These are phyloP conservation scores for Coluber constrictor DNA, from an alignment of 2,797 vertebrate species.

Conservation along the genomic window DNA sequence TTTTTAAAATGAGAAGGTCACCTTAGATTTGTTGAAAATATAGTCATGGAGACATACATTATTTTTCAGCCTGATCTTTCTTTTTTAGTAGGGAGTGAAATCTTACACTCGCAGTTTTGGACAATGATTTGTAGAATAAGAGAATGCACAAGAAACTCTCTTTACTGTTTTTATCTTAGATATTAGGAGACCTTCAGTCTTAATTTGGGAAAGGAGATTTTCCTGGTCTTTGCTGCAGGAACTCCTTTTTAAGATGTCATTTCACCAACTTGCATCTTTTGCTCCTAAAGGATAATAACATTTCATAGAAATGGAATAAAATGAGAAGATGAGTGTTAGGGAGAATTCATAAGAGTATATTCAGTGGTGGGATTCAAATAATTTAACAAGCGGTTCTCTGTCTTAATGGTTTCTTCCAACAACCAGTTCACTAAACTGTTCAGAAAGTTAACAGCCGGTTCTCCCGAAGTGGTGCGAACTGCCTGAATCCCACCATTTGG, in stretches of 20 bases:
- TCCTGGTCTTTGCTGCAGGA: not conserved
- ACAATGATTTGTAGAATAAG: not conserved
- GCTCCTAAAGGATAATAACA: not conserved
- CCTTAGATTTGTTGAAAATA: not conserved
- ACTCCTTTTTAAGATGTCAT: not conserved
- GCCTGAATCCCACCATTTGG: too few relatives aligned
- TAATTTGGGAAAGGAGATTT: not conserved
- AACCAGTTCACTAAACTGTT: too few relatives aligned
- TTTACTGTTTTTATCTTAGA: not conserved
- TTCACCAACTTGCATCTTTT: not conserved
- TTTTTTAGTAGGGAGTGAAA: not conserved
- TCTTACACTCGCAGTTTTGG: not conserved
- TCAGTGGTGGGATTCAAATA: too few relatives aligned
- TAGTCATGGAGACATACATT: not conserved
- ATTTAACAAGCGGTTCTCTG: too few relatives aligned
- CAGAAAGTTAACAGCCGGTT: too few relatives aligned
- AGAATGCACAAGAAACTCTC: not conserved
- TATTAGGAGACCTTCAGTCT: not conserved
- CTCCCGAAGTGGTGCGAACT: too few relatives aligned
- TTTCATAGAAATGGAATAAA: not conserved
- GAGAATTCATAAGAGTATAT: not conserved
- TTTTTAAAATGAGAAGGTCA: not conserved
- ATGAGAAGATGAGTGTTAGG: not conserved
- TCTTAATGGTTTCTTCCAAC: too few relatives aligned
- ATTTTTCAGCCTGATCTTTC: not conserved